Conservation (phyloP, 92 coral and sea anemone genomes). For the Porites evermanni region DNA sequence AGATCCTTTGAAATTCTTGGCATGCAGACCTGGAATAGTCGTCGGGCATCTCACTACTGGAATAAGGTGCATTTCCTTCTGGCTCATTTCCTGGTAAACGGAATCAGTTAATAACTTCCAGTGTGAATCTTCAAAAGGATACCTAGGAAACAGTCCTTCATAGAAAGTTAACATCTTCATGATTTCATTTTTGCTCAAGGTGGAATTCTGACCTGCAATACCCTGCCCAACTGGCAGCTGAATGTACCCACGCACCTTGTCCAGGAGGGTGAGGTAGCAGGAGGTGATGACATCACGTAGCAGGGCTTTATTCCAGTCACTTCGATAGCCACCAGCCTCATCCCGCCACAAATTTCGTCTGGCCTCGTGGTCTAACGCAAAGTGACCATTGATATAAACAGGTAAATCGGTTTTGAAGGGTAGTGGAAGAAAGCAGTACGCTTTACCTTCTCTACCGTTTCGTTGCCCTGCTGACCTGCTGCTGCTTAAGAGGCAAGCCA, state of each 20-base stretch:
- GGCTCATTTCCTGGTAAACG: constrained; percentile 49
- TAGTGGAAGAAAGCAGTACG: constrained; percentile 32
- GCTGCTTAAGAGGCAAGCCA: constrained; percentile 65
- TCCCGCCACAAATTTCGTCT: constrained; percentile 66
- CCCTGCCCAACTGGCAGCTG: constrained; percentile 1
- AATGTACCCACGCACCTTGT: constrained; percentile 36
- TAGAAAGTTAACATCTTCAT: constrained; percentile 27
- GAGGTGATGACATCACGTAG: constrained; percentile 60
- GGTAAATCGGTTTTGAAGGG: constrained; percentile 75
- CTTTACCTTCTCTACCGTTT: not conserved
- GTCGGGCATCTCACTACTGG: constrained; percentile 36
- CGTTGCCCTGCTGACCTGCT: not conserved
- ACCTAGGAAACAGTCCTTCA: constrained; percentile 51
- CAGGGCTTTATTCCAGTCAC: constrained; percentile 64
- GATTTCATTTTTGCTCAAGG: not conserved
- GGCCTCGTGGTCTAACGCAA: constrained; percentile 67
- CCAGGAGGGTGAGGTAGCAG: constrained; percentile 57
- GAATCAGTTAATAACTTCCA: constrained; percentile 66
- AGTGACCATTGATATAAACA: constrained; percentile 80
- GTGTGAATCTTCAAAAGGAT: constrained; percentile 5
- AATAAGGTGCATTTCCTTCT: constrained; percentile 25
- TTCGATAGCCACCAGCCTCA: constrained; percentile 58
- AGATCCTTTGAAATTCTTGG: not conserved
- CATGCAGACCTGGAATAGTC: not conserved
- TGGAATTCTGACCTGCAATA: not conserved